Percentiles rank a stretch among this genome's conserved stretches.
phyloP scores from a whole-genome alignment of 2,797 vertebrate species.

The Cirrhinus mrigala region DNA sequence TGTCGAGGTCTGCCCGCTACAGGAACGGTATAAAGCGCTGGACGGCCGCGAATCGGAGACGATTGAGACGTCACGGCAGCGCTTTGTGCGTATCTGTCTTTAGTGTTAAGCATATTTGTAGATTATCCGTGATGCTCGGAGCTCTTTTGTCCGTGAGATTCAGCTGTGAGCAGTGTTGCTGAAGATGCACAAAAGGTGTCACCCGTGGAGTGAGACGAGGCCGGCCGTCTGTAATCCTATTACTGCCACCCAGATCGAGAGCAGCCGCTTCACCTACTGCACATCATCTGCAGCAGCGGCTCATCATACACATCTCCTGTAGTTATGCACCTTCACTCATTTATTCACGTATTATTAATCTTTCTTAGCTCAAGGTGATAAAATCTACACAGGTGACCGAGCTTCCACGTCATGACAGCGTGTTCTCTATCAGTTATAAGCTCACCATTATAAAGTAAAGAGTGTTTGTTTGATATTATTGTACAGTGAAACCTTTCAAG shows the following conservation, averaged over 20 bases:
- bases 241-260: slow-evolving; percentile 63
- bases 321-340: too few relatives aligned
- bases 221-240: slow-evolving; percentile 78
- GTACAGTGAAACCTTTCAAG: not conserved
- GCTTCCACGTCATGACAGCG: not conserved
- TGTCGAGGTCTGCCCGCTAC: not conserved
- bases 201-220: slow-evolving; percentile 71
- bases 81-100: not conserved
- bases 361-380: not conserved
- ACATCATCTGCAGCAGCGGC: too few relatives aligned
- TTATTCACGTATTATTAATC: too few relatives aligned
- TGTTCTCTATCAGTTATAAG: not conserved
- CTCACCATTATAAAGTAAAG: not conserved
- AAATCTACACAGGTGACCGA: not conserved
- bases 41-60: not conserved
- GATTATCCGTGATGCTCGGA: slow-evolving; percentile 73
- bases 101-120: slow-evolving; percentile 69
- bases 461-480: not conserved
- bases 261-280: slow-evolving; percentile 42
- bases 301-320: too few relatives aligned
- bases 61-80: not conserved
- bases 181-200: slow-evolving; percentile 77
- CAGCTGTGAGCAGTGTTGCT: slow-evolving; percentile 70
- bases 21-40: not conserved
- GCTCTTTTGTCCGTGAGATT: slow-evolving; percentile 74